Conservation (phyloP, 1,140 invertebrate species). For the Drosophila rufa region DNA sequence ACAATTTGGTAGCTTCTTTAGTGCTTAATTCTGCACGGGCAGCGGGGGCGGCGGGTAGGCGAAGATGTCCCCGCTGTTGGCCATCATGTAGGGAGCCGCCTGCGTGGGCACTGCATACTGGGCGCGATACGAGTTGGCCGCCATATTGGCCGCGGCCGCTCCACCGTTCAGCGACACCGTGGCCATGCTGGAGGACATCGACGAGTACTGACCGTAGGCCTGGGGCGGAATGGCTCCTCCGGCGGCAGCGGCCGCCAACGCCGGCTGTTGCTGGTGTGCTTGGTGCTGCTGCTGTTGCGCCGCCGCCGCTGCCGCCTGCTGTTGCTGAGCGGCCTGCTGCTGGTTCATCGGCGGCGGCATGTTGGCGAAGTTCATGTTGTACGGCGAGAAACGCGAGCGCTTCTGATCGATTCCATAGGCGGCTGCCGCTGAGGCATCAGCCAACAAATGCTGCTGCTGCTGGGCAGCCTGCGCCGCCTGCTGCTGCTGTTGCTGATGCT, state of each 20-base stretch:
- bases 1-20: slow-evolving; percentile 62
- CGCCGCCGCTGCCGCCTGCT: slow-evolving; percentile 41
- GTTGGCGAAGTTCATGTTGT: slow-evolving; percentile 67
- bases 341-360: slow-evolving; percentile 67
- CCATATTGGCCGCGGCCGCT: slow-evolving; percentile 24
- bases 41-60: slow-evolving; percentile 81
- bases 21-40: slow-evolving; percentile 81
- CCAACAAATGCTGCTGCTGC: slow-evolving; percentile 44
- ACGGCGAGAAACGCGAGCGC: slow-evolving; percentile 65
- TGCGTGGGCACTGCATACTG: slow-evolving; percentile 64
- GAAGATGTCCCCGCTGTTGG: slow-evolving; percentile 59
- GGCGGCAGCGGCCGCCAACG: slow-evolving; percentile 34
- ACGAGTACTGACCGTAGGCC: slow-evolving; percentile 68
- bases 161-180: slow-evolving; percentile 70
- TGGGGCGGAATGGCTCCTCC: slow-evolving; percentile 40
- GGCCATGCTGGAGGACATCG: slow-evolving; percentile 73
- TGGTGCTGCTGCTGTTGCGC: slow-evolving; percentile 41
- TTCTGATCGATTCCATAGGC: slow-evolving; percentile 71
- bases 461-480: slow-evolving; percentile 46
- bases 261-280: slow-evolving; percentile 33
- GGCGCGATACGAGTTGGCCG: slow-evolving; percentile 45
- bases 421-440: slow-evolving; percentile 54
- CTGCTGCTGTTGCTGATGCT: slow-evolving; percentile 40
- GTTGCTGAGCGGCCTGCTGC: slow-evolving; percentile 48
- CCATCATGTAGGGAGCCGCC: slow-evolving; percentile 76